Base-by-base conservation (phyloP, 2,113 vertebrate genomes). In the Dryoscopus gambensis region DNA sequence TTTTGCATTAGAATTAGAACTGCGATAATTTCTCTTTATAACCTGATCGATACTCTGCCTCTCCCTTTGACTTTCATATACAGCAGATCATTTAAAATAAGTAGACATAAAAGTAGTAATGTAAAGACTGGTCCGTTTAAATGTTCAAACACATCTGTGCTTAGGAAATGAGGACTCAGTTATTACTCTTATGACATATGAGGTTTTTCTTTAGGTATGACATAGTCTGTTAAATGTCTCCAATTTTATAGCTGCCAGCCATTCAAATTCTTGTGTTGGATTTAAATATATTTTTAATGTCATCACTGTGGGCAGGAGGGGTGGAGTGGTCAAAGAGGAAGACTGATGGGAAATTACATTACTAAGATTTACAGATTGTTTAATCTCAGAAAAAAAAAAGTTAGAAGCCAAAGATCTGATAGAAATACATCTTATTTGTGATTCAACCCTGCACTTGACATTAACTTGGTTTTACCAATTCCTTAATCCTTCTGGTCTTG, bases 381-480 rank as follows among this genome's bases (percentile, higher is more conserved):
- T 80, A 84, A 95, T 87, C 52, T 80, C 24, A 52, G 31, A 2
- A 4, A 11, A 40, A 89, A 52, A 50, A 60, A 67, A 65, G 3
- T 47, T n/a, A 74, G 60, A 88, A 68, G 64, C 33, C 81, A 68
- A 84, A 89, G 39, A 71, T 83, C 76, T 52, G 84, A 75, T 64
- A 78, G 40, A 84, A 96, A 90, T 81, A 68, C 4, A 3, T 78
- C 63, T 90, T 92, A 92, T 96, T 94, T 89, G 39, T 60, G 25
- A 20, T 86, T 94, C 95, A 95, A 50, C 65, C 52, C 68, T 13
- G 15, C 20, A 0, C 78, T 95, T 96, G 93, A 95, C 90, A 93
- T 97, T 96, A 94, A 94, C 88, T 90, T 62, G 11, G 73, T 93
- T 93, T 90, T 94, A 89, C 93, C 13, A 10, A 65, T 84, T 68